Base-by-base conservation (phyloP, 1,140 invertebrate genomes). In the Bactericera cockerelli region DNA sequence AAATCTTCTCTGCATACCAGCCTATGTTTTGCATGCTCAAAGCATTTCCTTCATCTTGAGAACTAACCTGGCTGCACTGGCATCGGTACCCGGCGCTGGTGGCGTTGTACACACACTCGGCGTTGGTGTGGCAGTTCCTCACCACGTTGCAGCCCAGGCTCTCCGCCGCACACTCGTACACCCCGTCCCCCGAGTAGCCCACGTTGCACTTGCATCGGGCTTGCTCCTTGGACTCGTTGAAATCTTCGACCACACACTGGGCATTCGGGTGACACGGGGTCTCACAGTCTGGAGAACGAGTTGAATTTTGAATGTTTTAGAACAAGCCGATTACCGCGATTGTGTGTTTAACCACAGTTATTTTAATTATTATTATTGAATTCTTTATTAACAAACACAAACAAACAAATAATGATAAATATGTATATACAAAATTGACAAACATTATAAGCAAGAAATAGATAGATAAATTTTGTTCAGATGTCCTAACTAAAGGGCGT, bases 51-150 rank as follows among this genome's bases (percentile, higher is more conserved):
- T n/a, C n/a, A n/a, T n/a, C n/a, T n/a, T n/a, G 28, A 6, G 28
- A 31, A 31, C 28, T 31, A 31, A 79, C 77, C 61, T 74, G 67
- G 57, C 70, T 65, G 64, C 80, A 82, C 57, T 73, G 66, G 65
- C 80, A 82, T 11, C 69, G 68, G 62, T 76, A 79, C 57, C 73
- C 74, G 24, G 62, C 66, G 16, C 70, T 63, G 67, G 74, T 38
- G 57, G 77, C 70, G 57, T 83, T 78, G 64, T 81, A 87, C 0
- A 79, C 73, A 70, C 94, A 97, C 31, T 83, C 75, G n/a, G 89
- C 91, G 68, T 93, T 81, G 2, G 71, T 63, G 57, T 83, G 82
- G 70, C 93, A 97, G 70, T 93, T 90, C 65, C 89, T 82, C 0
- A 84, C 68, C 2, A 84, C 74, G 65, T 92, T 84, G 67, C 93